phyloP scores from a whole-genome alignment of 2,888 invertebrate species.

The Eurois occulta region DNA sequence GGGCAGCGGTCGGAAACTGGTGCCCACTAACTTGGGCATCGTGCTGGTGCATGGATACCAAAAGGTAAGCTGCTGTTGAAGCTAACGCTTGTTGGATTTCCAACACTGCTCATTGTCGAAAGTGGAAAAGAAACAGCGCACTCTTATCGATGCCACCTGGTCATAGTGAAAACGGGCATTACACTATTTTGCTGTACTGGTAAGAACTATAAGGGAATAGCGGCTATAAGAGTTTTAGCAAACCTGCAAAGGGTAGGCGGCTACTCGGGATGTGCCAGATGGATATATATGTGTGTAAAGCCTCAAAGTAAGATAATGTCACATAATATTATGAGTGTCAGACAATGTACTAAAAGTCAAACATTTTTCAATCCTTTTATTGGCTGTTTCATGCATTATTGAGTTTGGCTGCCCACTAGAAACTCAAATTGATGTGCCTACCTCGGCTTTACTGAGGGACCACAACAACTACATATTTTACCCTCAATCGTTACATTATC shows the following conservation, averaged over 20 bases:
- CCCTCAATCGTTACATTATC: too few relatives aligned
- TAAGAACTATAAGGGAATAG: too few relatives aligned
- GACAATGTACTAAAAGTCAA: too few relatives aligned
- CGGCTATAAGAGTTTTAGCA: background rate
- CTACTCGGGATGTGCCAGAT: background rate
- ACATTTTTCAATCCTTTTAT: too few relatives aligned
- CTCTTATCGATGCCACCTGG: background rate
- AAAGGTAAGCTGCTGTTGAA: conserved; percentile 91
- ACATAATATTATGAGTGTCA: too few relatives aligned
- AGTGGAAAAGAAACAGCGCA: background rate
- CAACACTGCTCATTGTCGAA: background rate
- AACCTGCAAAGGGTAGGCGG: background rate
- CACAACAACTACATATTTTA: too few relatives aligned
- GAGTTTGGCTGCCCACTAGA: too few relatives aligned
- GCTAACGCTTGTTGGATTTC: background rate
- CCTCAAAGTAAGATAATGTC: too few relatives aligned
- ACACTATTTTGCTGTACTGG: background rate
- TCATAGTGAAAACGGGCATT: background rate
- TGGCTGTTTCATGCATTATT: too few relatives aligned
- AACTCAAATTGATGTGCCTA: too few relatives aligned
- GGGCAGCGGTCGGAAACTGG: conserved; percentile 94
- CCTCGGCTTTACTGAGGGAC: too few relatives aligned
- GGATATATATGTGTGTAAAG: too few relatives aligned
- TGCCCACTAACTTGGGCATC: conserved; percentile 98
- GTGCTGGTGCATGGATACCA: conserved; percentile 99